phyloP scores from a whole-genome alignment of 2,113 vertebrate species.

The Oryzias woworae region DNA sequence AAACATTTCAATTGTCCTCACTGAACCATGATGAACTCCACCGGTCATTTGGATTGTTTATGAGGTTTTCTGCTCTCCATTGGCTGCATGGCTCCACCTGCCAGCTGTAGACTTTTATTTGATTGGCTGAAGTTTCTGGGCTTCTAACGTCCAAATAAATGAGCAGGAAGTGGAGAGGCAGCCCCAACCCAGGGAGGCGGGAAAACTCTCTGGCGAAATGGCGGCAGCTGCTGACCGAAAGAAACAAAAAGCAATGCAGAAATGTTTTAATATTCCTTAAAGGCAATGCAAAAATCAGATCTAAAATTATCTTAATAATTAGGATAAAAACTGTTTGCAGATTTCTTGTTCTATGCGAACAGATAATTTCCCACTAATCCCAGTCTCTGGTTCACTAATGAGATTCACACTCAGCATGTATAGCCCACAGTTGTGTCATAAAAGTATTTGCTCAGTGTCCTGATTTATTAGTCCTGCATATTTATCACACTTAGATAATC shows the following conservation, averaged over 20 bases:
- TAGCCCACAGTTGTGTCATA: not conserved
- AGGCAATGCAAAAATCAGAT: too few relatives aligned
- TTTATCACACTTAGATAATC: too few relatives aligned
- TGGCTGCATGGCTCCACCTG: conserved; percentile 6
- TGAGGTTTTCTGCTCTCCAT: conserved; percentile 21
- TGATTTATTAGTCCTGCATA: too few relatives aligned
- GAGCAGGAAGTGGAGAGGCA: not conserved
- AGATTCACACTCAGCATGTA: too few relatives aligned
- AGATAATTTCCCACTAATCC: too few relatives aligned
- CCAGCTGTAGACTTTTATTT: not conserved
- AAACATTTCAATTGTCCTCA: conserved; percentile 32
- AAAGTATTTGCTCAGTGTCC: not conserved
- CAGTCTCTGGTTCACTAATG: too few relatives aligned
- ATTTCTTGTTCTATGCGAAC: too few relatives aligned
- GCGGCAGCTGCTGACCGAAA: conserved; percentile 29
- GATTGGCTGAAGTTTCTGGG: conserved; percentile 3
- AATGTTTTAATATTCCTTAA: too few relatives aligned
- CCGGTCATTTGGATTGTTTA: conserved; percentile 17
- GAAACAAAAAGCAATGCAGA: not conserved
- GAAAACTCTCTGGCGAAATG: not conserved
- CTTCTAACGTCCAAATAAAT: conserved; percentile 25
- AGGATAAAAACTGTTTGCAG: too few relatives aligned
- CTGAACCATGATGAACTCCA: conserved; percentile 29
- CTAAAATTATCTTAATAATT: too few relatives aligned
- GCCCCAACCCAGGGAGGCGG: not conserved